phyloP scores from a whole-genome alignment of 1,140 invertebrate genomes.

The Popillia japonica region DNA sequence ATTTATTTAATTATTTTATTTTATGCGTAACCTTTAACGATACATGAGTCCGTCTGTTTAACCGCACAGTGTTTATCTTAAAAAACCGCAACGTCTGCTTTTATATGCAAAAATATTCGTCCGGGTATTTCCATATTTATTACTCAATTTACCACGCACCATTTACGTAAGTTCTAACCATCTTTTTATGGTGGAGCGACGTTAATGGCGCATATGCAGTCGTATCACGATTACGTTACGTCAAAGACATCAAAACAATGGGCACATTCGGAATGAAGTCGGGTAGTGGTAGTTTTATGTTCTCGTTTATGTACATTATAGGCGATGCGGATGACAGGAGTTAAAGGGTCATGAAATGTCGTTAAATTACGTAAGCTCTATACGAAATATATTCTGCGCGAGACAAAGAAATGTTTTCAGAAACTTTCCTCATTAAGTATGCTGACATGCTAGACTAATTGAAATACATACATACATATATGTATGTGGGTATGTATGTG shows the following conservation, averaged over 20 bases:
- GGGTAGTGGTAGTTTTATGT: background rate
- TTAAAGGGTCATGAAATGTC: background rate
- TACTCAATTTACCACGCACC: background rate
- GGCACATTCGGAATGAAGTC: background rate
- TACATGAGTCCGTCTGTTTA: background rate
- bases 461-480: no score
- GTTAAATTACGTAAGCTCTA: no score
- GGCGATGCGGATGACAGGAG: background rate
- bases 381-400: no score
- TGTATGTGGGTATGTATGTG: no score
- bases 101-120: background rate
- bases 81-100: background rate
- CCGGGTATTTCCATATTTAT: background rate
- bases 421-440: no score
- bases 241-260: background rate
- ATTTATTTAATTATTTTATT: background rate
- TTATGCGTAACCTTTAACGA: background rate
- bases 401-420: no score
- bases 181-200: background rate
- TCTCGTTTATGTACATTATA: background rate
- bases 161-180: slow-evolving; percentile 14
- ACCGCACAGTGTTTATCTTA: background rate
- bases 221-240: background rate
- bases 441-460: no score
- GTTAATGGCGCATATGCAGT: background rate